Percentiles rank a stretch among this genome's conserved stretches.
phyloP scores from a whole-genome alignment of 2,888 invertebrate genomes.

The Fissipunctia ypsillon region DNA sequence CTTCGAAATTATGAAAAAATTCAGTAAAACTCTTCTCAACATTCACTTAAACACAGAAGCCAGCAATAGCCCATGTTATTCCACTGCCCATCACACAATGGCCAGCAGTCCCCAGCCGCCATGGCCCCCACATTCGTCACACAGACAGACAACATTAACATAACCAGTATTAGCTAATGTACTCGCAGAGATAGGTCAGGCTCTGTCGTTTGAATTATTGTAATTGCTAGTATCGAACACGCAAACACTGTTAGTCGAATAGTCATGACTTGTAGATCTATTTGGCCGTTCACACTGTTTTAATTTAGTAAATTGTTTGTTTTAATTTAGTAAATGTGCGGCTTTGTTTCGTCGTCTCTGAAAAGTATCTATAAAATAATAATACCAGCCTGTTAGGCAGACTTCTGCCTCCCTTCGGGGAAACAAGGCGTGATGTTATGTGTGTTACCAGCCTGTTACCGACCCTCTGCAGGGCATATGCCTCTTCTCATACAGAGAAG shows the following conservation, averaged over 20 bases:
- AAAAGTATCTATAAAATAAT: no score
- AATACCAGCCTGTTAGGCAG: no score
- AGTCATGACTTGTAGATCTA: constrained; percentile 44
- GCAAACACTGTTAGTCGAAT: constrained; percentile 56
- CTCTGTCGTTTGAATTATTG: constrained; percentile 80
- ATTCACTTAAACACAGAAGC: neutral
- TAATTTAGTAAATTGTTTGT: constrained; percentile 43
- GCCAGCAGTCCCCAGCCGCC: constrained; percentile 4
- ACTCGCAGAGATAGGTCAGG: constrained; percentile 77
- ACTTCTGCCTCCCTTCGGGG: no score
- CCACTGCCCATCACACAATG: constrained; percentile 14
- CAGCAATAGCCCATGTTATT: neutral
- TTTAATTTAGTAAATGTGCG: neutral
- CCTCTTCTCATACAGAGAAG: no score
- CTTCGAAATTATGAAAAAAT: neutral
- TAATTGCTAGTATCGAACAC: constrained; percentile 72
- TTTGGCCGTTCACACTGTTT: constrained; percentile 23
- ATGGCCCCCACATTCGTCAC: constrained; percentile 59
- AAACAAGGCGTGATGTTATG: no score
- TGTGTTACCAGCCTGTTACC: no score
- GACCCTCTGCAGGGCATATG: no score
- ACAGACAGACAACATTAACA: constrained; percentile 61
- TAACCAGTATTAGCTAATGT: constrained; percentile 75
- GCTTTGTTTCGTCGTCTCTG: no score
- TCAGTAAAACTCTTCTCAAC: neutral